Evolutionary conservation across 2,113 vertebrate genomes (phyloP).

Genomic region (Amphiprion percula): DNA sequence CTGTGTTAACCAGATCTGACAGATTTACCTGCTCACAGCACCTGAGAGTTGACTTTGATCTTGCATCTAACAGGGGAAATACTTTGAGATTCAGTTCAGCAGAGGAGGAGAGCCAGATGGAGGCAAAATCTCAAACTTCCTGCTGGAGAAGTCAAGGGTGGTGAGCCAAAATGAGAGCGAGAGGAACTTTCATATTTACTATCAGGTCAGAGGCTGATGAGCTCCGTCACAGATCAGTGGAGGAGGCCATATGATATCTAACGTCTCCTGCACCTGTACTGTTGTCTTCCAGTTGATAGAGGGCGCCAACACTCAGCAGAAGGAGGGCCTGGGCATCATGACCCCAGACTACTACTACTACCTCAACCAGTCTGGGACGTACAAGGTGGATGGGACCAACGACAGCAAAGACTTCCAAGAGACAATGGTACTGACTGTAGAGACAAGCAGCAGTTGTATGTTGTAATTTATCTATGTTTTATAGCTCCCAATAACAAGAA

Average conservation of each 20-base stretch:
- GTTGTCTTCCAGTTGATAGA: conserved; percentile 88
- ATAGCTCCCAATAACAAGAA: no score
- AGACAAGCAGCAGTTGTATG: background rate
- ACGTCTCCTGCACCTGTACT: conserved; percentile 13
- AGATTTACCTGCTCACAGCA: background rate
- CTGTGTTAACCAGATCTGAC: no score
- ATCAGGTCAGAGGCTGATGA: conserved; percentile 87
- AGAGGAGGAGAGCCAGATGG: conserved; percentile 95
- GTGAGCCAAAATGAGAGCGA: conserved; percentile 96
- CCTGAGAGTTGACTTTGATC: background rate
- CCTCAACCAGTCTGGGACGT: conserved; percentile 95
- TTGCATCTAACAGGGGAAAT: conserved; percentile 89
- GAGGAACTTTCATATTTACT: conserved; percentile 98
- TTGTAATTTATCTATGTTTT: no score
- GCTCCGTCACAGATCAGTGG: background rate
- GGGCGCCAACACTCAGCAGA: conserved; percentile 90
- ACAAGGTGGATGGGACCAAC: conserved; percentile 94
- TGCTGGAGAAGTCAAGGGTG: conserved; percentile 96
- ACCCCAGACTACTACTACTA: conserved; percentile 95
- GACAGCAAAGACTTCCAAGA: conserved; percentile 93
- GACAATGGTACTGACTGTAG: conserved; percentile 87
- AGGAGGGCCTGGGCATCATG: conserved; percentile 92
- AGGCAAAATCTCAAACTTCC: conserved; percentile 97
- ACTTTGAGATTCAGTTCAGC: conserved; percentile 99
- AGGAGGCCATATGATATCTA: background rate